Percentiles rank a stretch among this genome's conserved stretches.
Conservation (phyloP, 2,113 vertebrate species). For the Saimiri boliviensis region DNA sequence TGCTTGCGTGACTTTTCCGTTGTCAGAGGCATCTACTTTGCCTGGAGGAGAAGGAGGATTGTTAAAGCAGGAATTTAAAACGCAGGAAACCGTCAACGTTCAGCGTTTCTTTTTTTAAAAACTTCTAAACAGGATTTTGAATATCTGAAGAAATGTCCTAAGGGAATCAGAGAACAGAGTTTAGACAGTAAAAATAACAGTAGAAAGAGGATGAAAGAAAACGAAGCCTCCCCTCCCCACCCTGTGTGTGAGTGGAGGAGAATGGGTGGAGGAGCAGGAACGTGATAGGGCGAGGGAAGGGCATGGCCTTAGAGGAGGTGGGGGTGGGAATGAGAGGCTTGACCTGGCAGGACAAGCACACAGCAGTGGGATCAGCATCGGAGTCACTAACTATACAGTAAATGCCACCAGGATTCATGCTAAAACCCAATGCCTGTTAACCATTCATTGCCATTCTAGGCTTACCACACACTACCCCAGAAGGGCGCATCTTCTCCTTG, state of each 20-base stretch:
- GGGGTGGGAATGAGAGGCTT: not conserved
- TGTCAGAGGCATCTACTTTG: conserved; percentile 29
- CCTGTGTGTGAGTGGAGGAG: not conserved
- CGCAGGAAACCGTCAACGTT: conserved; percentile 25
- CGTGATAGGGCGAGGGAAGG: rapidly evolving
- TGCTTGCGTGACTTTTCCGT: not conserved
- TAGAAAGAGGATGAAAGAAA: conserved; percentile 20
- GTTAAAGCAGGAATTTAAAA: conserved; percentile 45
- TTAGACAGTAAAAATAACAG: conserved; percentile 28
- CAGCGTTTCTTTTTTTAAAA: not conserved
- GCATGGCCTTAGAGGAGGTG: not conserved
- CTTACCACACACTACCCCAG: not conserved
- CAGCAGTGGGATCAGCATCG: not conserved
- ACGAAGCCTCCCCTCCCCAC: not conserved
- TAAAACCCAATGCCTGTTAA: not conserved
- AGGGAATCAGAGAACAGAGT: conserved; percentile 29
- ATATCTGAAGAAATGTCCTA: conserved; percentile 43
- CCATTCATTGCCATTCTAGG: not conserved
- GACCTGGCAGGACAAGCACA: not conserved
- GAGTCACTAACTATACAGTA: not conserved
- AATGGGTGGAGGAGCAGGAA: not conserved
- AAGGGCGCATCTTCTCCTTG: not conserved
- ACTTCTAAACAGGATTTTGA: conserved; percentile 51
- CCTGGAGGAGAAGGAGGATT: conserved; percentile 27
- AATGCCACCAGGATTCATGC: not conserved